Percentiles rank a stretch among this genome's conserved stretches.
Conservation (phyloP, 2,113 vertebrate species). For the Apodemus sylvaticus region DNA sequence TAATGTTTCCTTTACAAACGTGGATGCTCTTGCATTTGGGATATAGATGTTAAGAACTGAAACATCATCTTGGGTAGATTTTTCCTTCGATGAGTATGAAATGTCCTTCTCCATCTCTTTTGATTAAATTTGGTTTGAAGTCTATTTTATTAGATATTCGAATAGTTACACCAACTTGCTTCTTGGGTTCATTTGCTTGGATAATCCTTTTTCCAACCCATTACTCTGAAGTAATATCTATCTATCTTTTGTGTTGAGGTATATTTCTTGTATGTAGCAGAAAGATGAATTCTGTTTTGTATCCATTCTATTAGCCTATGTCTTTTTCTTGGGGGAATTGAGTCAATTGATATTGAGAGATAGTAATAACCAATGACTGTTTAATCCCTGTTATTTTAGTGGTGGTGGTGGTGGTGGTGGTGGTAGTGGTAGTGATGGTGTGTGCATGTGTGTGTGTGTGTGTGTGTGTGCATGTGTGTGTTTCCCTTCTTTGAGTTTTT, state of each 20-base stretch:
- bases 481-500: neutral
- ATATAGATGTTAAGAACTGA: neutral
- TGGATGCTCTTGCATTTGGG: neutral
- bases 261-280: neutral
- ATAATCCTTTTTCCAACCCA: neutral
- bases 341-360: neutral
- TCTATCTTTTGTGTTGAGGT: neutral
- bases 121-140: neutral
- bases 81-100: neutral
- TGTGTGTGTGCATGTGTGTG: no score
- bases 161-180: neutral
- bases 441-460: no score
- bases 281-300: neutral
- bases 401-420: neutral
- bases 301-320: neutral
- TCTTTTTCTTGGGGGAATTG: neutral
- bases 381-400: neutral
- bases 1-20: neutral
- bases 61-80: neutral
- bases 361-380: neutral
- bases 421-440: neutral
- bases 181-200: neutral
- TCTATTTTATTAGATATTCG: neutral
- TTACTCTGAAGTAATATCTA: neutral
- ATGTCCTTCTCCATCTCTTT: neutral